Percentiles rank a stretch among this genome's conserved stretches.
Evolutionary conservation across 2,888 invertebrate genomes (phyloP).

Genomic region (Cecidostiba fungosa): DNA sequence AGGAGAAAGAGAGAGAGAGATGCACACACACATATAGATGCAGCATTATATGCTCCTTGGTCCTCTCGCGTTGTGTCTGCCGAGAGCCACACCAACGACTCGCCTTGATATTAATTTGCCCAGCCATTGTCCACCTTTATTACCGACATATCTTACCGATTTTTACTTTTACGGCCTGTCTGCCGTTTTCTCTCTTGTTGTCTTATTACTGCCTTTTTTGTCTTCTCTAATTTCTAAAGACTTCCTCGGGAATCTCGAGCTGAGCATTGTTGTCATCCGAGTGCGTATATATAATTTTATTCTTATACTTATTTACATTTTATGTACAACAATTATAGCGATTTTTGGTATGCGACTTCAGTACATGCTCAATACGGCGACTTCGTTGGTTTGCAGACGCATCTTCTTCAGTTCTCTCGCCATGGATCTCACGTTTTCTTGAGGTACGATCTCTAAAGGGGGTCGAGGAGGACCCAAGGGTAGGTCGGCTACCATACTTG

Average conservation of each 20-base stretch:
- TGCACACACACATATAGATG: slow-evolving; percentile 47
- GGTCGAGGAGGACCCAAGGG: slow-evolving; percentile 84
- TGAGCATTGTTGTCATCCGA: not conserved
- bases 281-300: not conserved
- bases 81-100: slow-evolving; percentile 63
- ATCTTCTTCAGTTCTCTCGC: slow-evolving; percentile 70
- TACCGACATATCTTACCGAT: slow-evolving; percentile 77
- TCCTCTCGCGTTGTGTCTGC: slow-evolving; percentile 35
- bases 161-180: slow-evolving; percentile 69
- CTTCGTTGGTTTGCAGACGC: slow-evolving; percentile 57
- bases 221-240: not conserved
- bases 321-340: slow-evolving; percentile 2
- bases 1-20: not conserved
- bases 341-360: not conserved
- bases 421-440: slow-evolving; percentile 78
- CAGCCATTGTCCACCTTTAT: slow-evolving; percentile 78
- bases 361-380: slow-evolving; percentile 37
- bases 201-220: slow-evolving; percentile 20
- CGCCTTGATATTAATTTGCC: slow-evolving; percentile 78
- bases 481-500: slow-evolving; percentile 83
- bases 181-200: slow-evolving; percentile 46
- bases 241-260: not conserved
- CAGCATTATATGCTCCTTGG: slow-evolving; percentile 42
- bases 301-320: not conserved
- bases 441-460: slow-evolving; percentile 82